A percentile compares a stretch with the other conserved stretches of the same genome.
These are phyloP conservation scores for Chrysemys picta DNA, from an alignment of 2,113 vertebrate genomes.

Conservation along the genomic window DNA sequence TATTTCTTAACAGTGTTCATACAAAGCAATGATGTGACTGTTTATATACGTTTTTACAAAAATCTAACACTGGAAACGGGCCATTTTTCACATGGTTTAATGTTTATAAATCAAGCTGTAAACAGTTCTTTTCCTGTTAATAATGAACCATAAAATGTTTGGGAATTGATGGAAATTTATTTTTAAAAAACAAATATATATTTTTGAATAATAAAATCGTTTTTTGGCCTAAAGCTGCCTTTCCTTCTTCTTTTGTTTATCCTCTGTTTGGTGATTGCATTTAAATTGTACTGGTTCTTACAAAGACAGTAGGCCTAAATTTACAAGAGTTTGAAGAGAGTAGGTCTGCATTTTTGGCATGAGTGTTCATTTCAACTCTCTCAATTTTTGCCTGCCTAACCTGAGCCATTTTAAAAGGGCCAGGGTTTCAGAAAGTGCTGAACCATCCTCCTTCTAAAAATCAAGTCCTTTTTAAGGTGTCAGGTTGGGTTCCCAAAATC, in stretches of 20 bases:
- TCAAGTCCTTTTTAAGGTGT: conserved; percentile 35
- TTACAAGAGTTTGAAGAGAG: background rate
- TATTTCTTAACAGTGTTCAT: background rate
- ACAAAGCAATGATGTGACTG: background rate
- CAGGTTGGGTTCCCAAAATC: background rate
- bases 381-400: background rate
- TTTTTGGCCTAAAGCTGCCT: background rate
- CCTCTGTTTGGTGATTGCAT: background rate
- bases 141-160: conserved; percentile 1
- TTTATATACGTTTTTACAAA: background rate
- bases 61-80: conserved; percentile 39
- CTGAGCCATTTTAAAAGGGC: background rate
- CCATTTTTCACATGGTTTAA: background rate
- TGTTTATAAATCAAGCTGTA: conserved; percentile 31
- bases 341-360: background rate
- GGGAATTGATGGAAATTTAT: conserved; percentile 25
- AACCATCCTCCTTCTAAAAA: background rate
- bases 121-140: background rate
- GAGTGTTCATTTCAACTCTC: background rate
- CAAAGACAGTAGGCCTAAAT: background rate
- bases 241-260: background rate
- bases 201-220: background rate
- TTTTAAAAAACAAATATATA: conserved; percentile 44
- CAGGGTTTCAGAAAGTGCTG: background rate
- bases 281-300: background rate